Percentiles rank a stretch among this genome's conserved stretches.
Conservation (phyloP, 1,140 invertebrate genomes). For the Trypoxylus dichotomus region DNA sequence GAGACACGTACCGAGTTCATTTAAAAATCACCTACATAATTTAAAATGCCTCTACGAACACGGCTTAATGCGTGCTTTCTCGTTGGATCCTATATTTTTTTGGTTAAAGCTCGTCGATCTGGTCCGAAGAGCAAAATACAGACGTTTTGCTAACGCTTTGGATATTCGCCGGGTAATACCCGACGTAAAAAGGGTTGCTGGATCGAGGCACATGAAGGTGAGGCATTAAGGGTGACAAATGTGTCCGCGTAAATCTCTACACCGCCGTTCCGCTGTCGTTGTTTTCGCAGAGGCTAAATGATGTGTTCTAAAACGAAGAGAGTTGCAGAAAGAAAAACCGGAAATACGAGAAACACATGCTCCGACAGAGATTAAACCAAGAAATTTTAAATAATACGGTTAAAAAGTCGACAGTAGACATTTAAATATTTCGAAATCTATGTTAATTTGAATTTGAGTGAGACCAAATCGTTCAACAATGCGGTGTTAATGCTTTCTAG, state of each 20-base stretch:
- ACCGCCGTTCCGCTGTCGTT: background rate
- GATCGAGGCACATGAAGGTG: background rate
- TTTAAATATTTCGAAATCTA: too few relatives aligned
- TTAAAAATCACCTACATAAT: too few relatives aligned
- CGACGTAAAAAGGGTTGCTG: background rate
- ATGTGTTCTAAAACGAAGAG: background rate
- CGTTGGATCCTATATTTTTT: background rate
- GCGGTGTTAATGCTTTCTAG: too few relatives aligned
- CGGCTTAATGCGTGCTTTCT: background rate
- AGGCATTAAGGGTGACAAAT: background rate
- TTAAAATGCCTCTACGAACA: background rate
- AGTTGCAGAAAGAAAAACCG: background rate
- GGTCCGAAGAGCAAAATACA: background rate
- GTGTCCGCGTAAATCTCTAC: conserved; percentile 6
- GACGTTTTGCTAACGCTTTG: background rate
- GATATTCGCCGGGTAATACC: background rate
- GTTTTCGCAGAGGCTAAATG: conserved; percentile 5
- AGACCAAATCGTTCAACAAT: too few relatives aligned
- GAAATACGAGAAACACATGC: background rate
- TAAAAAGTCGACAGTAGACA: too few relatives aligned
- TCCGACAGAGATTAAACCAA: background rate
- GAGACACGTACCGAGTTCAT: too few relatives aligned
- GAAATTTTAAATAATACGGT: background rate
- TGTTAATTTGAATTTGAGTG: too few relatives aligned
- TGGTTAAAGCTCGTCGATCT: background rate